Percentiles rank a stretch among this genome's conserved stretches.
phyloP scores from a whole-genome alignment of 2,797 vertebrate species.

The Cirrhinus molitorella region DNA sequence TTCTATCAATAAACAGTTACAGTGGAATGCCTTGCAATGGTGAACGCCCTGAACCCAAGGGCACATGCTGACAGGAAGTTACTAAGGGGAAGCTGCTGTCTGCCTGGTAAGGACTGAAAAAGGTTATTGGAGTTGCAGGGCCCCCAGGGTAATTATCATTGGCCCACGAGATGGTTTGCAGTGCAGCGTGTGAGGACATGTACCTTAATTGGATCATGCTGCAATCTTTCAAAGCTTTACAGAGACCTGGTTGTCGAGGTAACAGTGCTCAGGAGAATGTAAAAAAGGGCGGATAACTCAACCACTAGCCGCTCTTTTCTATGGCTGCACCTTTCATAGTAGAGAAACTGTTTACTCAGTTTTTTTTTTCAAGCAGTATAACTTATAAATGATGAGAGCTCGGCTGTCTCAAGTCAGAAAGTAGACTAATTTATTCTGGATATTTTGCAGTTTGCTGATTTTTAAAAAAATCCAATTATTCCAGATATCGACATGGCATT shows the following conservation, averaged over 20 bases:
- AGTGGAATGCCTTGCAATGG: constrained; percentile 23
- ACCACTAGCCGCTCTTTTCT: constrained; percentile 24
- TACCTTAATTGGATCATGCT: constrained; percentile 66
- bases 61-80: constrained; percentile 48
- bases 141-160: constrained; percentile 63
- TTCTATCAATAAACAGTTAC: constrained; percentile 56
- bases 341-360: constrained; percentile 40
- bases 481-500: constrained; percentile 8
- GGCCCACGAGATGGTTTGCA: constrained; percentile 57
- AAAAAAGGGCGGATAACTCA: constrained; percentile 47
- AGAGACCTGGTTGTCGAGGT: constrained; percentile 57
- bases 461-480: constrained; percentile 29
- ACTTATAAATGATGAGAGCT: constrained; percentile 17
- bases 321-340: constrained; percentile 5
- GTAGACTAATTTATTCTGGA: constrained; percentile 17
- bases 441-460: constrained; percentile 36
- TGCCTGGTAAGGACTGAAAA: constrained; percentile 50
- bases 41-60: constrained; percentile 40
- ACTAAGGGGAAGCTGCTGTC: constrained; percentile 50
- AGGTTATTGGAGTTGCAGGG: constrained; percentile 49
- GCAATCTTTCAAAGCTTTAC: constrained; percentile 57
- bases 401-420: neutral
- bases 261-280: constrained; percentile 56
- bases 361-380: constrained; percentile 11
- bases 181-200: constrained; percentile 60